These are phyloP conservation scores for Xanthostigma xanthostigma DNA, from an alignment of 2,888 invertebrate species.

Conservation along the genomic window DNA sequence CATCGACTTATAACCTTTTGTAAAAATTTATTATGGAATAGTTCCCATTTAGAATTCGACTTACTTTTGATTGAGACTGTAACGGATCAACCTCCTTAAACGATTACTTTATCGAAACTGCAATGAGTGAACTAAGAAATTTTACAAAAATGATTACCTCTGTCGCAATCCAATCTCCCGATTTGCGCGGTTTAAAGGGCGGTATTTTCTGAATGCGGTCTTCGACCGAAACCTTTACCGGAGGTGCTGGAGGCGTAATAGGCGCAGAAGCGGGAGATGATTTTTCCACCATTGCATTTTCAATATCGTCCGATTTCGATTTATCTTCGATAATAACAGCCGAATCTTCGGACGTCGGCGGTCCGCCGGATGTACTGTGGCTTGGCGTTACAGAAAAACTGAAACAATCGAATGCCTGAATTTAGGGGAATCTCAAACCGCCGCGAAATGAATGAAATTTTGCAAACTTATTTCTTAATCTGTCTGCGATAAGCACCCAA, in stretches of 20 bases:
- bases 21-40: too few relatives aligned
- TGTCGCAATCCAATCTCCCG: constrained; percentile 34
- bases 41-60: too few relatives aligned
- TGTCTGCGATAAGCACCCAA: too few relatives aligned
- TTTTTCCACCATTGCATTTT: constrained; percentile 8
- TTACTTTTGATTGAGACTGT: too few relatives aligned
- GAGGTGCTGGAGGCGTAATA: constrained; percentile 5
- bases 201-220: constrained; percentile 34
- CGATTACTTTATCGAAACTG: not conserved
- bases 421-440: too few relatives aligned
- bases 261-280: constrained; percentile 1
- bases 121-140: not conserved
- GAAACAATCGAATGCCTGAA: not conserved
- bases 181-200: constrained; percentile 38
- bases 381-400: constrained; percentile 6
- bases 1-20: too few relatives aligned
- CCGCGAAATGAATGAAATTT: too few relatives aligned
- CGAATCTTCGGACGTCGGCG: constrained; percentile 22
- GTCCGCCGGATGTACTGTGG: constrained; percentile 19
- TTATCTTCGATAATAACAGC: constrained; percentile 17
- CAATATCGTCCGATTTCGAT: constrained; percentile 9
- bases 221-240: constrained; percentile 18
- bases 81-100: too few relatives aligned
- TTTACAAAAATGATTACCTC: constrained; percentile 17
- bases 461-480: too few relatives aligned